These are phyloP conservation scores for Zaprionus lachaisei DNA, from an alignment of 1,140 invertebrate genomes.

Conservation along the genomic window DNA sequence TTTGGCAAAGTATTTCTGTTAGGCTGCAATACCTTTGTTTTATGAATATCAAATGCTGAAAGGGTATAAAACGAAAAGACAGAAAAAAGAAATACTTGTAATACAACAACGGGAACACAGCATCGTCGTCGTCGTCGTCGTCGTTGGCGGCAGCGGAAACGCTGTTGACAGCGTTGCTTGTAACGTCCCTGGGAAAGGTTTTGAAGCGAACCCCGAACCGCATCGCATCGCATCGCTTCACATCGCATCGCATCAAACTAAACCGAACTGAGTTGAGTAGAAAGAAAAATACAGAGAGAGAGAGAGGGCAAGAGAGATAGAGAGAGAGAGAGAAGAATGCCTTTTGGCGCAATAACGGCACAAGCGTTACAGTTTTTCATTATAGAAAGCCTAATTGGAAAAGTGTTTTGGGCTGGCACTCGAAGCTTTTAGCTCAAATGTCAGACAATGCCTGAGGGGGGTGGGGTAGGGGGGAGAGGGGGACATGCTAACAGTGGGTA, in stretches of 20 bases:
- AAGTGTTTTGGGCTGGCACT: conserved; percentile 79
- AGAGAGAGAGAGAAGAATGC: conserved; percentile 13
- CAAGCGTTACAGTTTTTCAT: conserved; percentile 61
- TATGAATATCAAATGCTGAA: background rate
- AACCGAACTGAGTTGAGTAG: background rate
- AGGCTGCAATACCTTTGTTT: background rate
- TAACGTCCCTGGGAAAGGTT: conserved; percentile 71
- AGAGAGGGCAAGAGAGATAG: background rate
- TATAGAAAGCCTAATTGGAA: conserved; percentile 79
- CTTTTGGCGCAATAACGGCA: conserved; percentile 56
- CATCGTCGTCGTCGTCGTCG: conserved; percentile 19
- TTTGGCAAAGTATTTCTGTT: no score
- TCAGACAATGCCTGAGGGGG: conserved; percentile 55
- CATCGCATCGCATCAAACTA: background rate
- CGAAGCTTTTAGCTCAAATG: conserved; percentile 79
- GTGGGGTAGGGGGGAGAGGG: background rate
- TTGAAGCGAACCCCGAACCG: conserved; percentile 32
- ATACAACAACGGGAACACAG: conserved; percentile 49
- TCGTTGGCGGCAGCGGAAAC: conserved; percentile 19
- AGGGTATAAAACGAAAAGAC: background rate
- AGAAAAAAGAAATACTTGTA: conserved; percentile 59
- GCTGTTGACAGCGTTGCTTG: conserved; percentile 47
- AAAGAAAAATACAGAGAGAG: background rate
- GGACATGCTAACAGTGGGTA: background rate
- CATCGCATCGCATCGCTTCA: background rate